Evolutionary conservation across 1,140 invertebrate genomes (phyloP), one percentile per base, ranked within the genome.

Genomic region (Microplitis mediator): DNA sequence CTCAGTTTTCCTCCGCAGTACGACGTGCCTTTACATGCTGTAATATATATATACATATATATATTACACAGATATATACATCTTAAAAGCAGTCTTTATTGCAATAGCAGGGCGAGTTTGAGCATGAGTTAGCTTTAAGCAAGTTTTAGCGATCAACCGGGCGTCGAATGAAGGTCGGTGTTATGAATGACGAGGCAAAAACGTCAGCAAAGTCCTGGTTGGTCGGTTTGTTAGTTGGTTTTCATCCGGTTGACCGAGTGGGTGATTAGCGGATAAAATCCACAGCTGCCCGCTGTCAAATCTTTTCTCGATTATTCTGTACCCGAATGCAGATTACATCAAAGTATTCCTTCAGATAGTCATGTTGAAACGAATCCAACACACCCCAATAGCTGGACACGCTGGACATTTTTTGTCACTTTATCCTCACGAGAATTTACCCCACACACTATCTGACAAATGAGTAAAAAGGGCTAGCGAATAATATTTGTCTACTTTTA

Each of bases 181-280:
- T 84, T 83, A 82, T 83, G 82, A 83, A 80, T 83, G 82, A 83
- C 79, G 63, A 23, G 58, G 81, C 82, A 79, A 80, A 82, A 84
- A 83, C 64, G 67, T 45, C 11, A 23, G 23, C 23, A 45, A 45
- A 45, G 39, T 45, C 39, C 39, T 45, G 39, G 39, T 11, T 45
- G 39, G 39, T 45, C 23, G 23, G 23, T 23, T 23, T 23, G 23
- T 23, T 23, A 23, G 23, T 23, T 23, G 23, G 23, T 23, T 23
- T 23, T 45, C 5, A 6, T 45, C 39, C 39, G 39, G 39, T 45
- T 45, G 39, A 45, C 39, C 39, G 39, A 45, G 13, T 39, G n/a
- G 8, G 39, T 45, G 39, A 45, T 45, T 45, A 45, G 5, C 39
- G 39, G 39, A 45, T 45, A 45, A 45, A 45, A 45, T 76, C 71